These are phyloP conservation scores for Leuctra nigra DNA, from an alignment of 2,888 invertebrate genomes.

Conservation along the genomic window DNA sequence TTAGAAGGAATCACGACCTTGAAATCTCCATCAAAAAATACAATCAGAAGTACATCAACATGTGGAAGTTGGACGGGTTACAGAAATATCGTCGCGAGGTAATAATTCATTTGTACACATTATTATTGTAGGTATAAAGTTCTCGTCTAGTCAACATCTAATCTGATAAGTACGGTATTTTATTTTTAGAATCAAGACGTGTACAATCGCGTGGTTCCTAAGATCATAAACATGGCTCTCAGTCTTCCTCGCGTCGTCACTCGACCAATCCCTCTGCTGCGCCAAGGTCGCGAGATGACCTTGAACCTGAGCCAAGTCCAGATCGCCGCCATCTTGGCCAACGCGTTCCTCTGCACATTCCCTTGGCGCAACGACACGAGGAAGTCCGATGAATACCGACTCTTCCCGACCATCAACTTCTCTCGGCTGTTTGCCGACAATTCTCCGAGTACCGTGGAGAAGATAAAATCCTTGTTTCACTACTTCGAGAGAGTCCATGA, in stretches of 20 bases:
- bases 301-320: slow-evolving; percentile 55
- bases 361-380: slow-evolving; percentile 66
- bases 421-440: slow-evolving; percentile 45
- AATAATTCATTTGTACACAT: too few species aligned
- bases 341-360: slow-evolving; percentile 94
- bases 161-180: too few species aligned
- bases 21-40: not conserved
- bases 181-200: not conserved
- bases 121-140: too few species aligned
- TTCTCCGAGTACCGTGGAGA: slow-evolving; percentile 51
- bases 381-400: slow-evolving; percentile 66
- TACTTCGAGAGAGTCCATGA: slow-evolving; percentile 76
- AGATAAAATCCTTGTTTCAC: slow-evolving; percentile 81
- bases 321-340: slow-evolving; percentile 79
- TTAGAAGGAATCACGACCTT: not conserved
- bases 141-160: not conserved
- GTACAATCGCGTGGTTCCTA: slow-evolving; percentile 61
- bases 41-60: not conserved
- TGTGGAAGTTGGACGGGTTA: not conserved
- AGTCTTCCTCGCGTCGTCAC: slow-evolving; percentile 70
- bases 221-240: slow-evolving; percentile 70
- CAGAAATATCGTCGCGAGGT: not conserved
- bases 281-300: slow-evolving; percentile 49
- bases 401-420: slow-evolving; percentile 83
- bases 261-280: slow-evolving; percentile 73